Evolutionary conservation across 2,113 vertebrate species (phyloP), one percentile per base, ranked within the genome.

Genomic region (Acinonyx jubatus): DNA sequence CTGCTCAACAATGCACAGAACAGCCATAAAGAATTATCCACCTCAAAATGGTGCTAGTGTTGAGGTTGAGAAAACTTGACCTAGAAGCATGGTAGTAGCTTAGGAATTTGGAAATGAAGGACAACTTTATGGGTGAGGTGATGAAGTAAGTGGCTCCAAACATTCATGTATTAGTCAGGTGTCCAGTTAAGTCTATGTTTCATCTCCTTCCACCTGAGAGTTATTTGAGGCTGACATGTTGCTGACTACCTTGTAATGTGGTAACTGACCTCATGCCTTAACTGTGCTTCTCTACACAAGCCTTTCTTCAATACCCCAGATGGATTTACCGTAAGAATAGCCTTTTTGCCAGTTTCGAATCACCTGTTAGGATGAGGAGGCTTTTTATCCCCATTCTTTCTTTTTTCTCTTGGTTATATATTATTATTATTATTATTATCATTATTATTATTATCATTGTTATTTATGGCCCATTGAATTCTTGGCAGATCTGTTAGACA

Each of bases 401-500:
- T 73, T 41, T 91, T 61, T 79, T 36, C 78, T 36, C n/a, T 93
- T 45, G 41, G 29, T 91, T 45, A 45, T 45, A 45, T 45, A 45
- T 45, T 45, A 45, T 45, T 45, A 45, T 90, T 74, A 71, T 87
- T 52, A 25, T 69, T 52, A 50, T 66, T 80, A 68, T 83, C 91
- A 71, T 45, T 86, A 57, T 81, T 57, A 33, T 63, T 66, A 83
- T 81, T 57, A 33, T 63, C 57, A 83, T 38, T n/a, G 9, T 69
- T 69, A 81, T 68, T 84, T 71, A 91, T 79, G 88, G 91, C 84
- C 94, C 81, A 36, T 52, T 92, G 94, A 96, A 48, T 89, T 97
- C 90, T 91, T 98, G 95, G 94, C 96, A 95, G 52, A 78, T 80
- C 23, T 85, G 36, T 85, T 31, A 91, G 61, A 93, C 65, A 36